Evolutionary conservation across 2,888 invertebrate species (phyloP), one percentile per base, ranked within the genome.

Genomic region (Hirtodrosophila duncani): DNA sequence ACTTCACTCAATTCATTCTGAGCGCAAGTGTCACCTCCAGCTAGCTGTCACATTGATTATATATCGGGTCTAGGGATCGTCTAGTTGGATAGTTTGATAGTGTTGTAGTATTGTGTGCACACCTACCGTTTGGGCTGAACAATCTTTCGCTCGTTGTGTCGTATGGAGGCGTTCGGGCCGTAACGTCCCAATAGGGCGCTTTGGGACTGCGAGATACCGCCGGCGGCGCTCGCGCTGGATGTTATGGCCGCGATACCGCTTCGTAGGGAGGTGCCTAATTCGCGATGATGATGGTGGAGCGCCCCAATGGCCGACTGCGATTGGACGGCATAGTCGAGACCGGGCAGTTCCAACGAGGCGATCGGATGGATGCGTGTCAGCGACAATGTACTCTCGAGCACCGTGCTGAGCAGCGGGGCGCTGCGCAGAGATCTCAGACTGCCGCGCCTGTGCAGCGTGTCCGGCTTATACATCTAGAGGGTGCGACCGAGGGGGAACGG

Each of bases 401-500:
- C 85, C 68, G 87, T 86, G 67, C 86, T 87, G 52, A 87, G 84
- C 70, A 87, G 67, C 53, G 87, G 87, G 51, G 87, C 87, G 72
- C 87, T 87, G 77, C 87, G 84, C 63, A 87, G 86, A 74, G 87
- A 87, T 85, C 87, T 86, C 71, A 87, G 83, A 81, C 87, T 87
- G 85, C 85, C 85, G 78, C 86, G 87, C 74, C 85, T 82, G 68
- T 83, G 83, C 61, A 84, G 61, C n/a, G 85, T 82, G 53, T 84
- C 83, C 67, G 85, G 81, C 67, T 86, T 87, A 84, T 83, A 87
- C 87, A 87, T 87, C 87, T 86, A 85, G 74, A 43, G 43, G 14
- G 20, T 16, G 14, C 13, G 23, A 26, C 24, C 18, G 38, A 17
- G 9, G 18, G 13, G 20, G 38, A 26, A 8, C 13, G 13, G 26